Evolutionary conservation across 2,888 invertebrate species (phyloP).

Genomic region (Rotaria sp.): DNA sequence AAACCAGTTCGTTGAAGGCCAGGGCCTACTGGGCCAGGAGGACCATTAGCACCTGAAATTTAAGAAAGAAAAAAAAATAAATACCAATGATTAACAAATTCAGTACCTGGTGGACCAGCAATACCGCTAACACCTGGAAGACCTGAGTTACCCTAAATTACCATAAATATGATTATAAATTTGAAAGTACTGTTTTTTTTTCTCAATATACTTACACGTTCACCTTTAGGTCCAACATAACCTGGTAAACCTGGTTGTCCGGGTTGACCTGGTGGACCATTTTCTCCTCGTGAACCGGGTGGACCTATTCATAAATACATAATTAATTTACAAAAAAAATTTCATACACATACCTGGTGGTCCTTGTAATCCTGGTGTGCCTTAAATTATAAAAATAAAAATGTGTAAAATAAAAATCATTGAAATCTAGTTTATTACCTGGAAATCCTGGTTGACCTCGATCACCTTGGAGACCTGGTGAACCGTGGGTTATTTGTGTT

Average conservation of each 20-base stretch:
- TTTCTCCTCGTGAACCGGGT: conserved; percentile 30
- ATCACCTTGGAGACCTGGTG: neutral
- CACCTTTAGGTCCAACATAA: conserved; percentile 41
- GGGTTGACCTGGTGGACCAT: conserved; percentile 33
- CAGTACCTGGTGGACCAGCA: conserved; percentile 53
- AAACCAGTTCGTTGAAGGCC: conserved; percentile 34
- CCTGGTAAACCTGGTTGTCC: conserved; percentile 33
- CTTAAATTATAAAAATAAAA: neutral
- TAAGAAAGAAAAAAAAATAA: neutral
- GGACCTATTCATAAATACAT: neutral
- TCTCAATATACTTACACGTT: conserved; percentile 36
- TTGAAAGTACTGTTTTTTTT: no score
- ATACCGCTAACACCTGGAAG: conserved; percentile 59
- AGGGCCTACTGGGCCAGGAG: conserved; percentile 36
- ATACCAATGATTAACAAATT: neutral
- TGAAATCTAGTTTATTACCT: neutral
- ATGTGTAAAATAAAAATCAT: neutral
- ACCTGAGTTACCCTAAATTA: conserved; percentile 40
- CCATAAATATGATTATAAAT: neutral
- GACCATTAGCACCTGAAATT: conserved; percentile 25
- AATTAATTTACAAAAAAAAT: neutral
- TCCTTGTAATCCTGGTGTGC: neutral
- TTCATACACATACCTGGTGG: neutral
- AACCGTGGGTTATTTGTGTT: neutral
- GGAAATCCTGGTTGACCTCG: neutral